Percentiles rank a stretch among this genome's conserved stretches.
Conservation (phyloP, 92 coral and sea anemone species). For the Zoanthus solanderi region DNA sequence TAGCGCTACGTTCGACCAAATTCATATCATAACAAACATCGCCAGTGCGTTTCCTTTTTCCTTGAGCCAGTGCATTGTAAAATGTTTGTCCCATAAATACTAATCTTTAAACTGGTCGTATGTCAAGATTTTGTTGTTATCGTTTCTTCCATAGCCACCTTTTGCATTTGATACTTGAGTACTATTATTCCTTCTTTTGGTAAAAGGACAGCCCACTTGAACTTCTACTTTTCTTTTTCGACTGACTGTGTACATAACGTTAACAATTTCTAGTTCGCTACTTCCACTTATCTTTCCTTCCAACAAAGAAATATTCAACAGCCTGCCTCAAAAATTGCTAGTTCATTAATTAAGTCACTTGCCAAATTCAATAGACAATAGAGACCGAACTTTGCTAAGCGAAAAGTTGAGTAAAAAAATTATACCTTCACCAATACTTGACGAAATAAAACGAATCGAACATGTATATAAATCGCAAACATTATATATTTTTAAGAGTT, state of each 20-base stretch:
- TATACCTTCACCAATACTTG: too few species aligned
- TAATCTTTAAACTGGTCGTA: constrained; percentile 29
- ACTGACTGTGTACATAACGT: constrained; percentile 18
- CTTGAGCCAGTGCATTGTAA: constrained; percentile 43
- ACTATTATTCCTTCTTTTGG: constrained; percentile 5
- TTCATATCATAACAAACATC: constrained; percentile 34
- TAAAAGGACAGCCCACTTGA: constrained; percentile 38
- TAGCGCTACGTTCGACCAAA: constrained; percentile 35
- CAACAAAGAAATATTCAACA: neutral
- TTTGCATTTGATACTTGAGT: constrained; percentile 11
- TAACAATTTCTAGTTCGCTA: neutral
- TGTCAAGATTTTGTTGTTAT: constrained; percentile 7
- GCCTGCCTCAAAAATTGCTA: neutral
- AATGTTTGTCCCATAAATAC: constrained; percentile 52
- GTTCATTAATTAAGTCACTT: neutral
- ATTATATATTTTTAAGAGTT: too few species aligned
- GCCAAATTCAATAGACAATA: neutral
- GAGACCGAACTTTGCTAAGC: neutral
- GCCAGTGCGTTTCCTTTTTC: constrained; percentile 43
- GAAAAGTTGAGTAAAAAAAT: neutral
- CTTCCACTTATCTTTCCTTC: neutral
- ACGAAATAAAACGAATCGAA: too few species aligned
- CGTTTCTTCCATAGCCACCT: constrained; percentile 27
- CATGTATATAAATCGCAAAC: too few species aligned
- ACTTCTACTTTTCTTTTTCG: constrained; percentile 23